Evolutionary conservation across 2,113 vertebrate species (phyloP).

Genomic region (Acanthisitta chloris): DNA sequence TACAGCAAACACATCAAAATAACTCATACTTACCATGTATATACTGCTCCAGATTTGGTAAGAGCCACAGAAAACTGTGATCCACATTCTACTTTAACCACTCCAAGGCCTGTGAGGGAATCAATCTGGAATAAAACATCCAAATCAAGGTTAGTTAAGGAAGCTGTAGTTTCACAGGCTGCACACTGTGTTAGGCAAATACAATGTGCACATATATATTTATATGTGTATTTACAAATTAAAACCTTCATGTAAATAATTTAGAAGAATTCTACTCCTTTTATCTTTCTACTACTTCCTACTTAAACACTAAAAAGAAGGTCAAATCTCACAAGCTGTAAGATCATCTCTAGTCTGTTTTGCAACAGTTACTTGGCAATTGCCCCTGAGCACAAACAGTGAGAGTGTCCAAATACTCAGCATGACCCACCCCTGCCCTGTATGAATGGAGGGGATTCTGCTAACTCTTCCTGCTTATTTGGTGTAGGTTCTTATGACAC

Average conservation of each 20-base stretch:
- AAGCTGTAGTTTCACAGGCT: background rate
- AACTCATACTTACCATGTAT: conserved; percentile 85
- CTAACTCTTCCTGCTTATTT: background rate
- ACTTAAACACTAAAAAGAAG: background rate
- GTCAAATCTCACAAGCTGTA: background rate
- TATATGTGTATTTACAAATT: background rate
- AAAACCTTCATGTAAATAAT: background rate
- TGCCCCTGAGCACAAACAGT: rapidly evolving
- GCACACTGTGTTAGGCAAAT: background rate
- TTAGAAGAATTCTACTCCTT: background rate
- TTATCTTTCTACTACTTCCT: background rate
- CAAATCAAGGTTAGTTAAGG: background rate
- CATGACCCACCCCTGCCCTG: background rate
- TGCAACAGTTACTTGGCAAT: background rate
- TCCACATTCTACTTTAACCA: conserved; percentile 96
- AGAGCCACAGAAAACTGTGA: conserved; percentile 98
- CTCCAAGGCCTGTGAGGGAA: conserved; percentile 94
- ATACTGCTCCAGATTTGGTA: conserved; percentile 94
- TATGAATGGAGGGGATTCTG: background rate
- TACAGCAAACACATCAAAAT: background rate
- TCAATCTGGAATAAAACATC: conserved; percentile 83
- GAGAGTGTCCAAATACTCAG: background rate
- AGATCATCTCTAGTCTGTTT: background rate
- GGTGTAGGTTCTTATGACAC: background rate
- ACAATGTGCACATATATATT: background rate